phyloP scores from a whole-genome alignment of 2,888 invertebrate species.

The Bembecia ichneumoniformis region DNA sequence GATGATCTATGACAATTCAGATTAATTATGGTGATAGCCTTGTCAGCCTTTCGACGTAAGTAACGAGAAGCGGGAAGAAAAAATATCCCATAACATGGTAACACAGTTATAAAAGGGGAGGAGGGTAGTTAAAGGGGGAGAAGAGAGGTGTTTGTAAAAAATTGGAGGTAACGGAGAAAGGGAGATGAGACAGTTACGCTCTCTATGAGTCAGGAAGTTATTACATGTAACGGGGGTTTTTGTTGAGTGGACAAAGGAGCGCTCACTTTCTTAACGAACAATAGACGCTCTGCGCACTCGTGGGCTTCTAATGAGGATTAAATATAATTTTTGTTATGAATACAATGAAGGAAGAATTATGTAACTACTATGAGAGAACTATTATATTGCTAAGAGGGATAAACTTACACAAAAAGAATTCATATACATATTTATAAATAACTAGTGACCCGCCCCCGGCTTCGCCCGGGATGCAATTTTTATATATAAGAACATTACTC shows the following conservation, averaged over 20 bases:
- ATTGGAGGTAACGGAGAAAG: not conserved
- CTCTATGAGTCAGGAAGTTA: slow-evolving; percentile 43
- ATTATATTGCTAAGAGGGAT: too few species aligned
- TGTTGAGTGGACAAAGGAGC: slow-evolving; percentile 42
- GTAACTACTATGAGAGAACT: too few species aligned
- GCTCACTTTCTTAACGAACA: slow-evolving; percentile 26
- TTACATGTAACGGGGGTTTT: slow-evolving; percentile 45
- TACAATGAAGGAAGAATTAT: too few species aligned
- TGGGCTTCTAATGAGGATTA: not conserved
- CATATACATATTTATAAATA: too few species aligned
- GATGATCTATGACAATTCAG: too few species aligned
- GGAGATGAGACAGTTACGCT: slow-evolving; percentile 18
- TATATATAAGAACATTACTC: too few species aligned
- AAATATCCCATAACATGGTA: not conserved
- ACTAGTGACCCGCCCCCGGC: too few species aligned
- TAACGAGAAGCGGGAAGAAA: not conserved
- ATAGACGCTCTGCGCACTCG: slow-evolving; percentile 5
- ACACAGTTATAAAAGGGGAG: not conserved
- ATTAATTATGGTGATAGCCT: not conserved
- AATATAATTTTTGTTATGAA: not conserved
- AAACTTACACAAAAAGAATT: too few species aligned
- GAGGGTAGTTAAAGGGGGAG: not conserved
- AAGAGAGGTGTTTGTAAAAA: not conserved
- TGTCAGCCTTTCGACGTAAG: not conserved
- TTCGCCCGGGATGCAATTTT: too few species aligned